phyloP scores from a whole-genome alignment of 2,113 vertebrate species.

The Callospermophilus lateralis region DNA sequence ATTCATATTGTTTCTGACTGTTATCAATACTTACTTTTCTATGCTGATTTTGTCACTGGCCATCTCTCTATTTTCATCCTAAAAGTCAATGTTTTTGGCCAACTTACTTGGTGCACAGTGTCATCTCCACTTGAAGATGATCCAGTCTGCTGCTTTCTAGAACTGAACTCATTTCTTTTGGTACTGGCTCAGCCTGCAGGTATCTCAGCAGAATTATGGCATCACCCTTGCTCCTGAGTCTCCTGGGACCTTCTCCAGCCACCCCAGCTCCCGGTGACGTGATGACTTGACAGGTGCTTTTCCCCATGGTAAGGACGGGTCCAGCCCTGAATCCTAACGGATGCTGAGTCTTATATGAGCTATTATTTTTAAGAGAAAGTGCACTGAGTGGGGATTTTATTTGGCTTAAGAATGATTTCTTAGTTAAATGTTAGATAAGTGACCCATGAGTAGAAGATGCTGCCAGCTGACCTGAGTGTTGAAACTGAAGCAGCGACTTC shows the following conservation, averaged over 20 bases:
- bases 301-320: no score
- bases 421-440: no score
- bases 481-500: no score
- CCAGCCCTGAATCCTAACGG: fast-evolving
- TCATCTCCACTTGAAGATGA: not conserved
- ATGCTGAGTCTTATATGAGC: fast-evolving
- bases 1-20: no score
- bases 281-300: fast-evolving
- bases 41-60: no score
- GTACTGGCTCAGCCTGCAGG: not conserved
- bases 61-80: not conserved
- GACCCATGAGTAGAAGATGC: no score
- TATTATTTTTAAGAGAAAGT: not conserved
- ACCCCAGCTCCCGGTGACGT: fast-evolving
- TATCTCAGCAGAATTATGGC: fast-evolving
- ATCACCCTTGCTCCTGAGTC: not conserved
- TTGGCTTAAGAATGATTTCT: no score
- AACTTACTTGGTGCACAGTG: not conserved
- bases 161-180: no score
- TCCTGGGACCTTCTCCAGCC: not conserved
- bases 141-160: no score
- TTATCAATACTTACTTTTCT: no score
- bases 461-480: no score
- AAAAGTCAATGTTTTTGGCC: not conserved
- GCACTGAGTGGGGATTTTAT: no score